Base-by-base conservation (phyloP, 2,888 invertebrate genomes). In the Parasteatoda lunata region DNA sequence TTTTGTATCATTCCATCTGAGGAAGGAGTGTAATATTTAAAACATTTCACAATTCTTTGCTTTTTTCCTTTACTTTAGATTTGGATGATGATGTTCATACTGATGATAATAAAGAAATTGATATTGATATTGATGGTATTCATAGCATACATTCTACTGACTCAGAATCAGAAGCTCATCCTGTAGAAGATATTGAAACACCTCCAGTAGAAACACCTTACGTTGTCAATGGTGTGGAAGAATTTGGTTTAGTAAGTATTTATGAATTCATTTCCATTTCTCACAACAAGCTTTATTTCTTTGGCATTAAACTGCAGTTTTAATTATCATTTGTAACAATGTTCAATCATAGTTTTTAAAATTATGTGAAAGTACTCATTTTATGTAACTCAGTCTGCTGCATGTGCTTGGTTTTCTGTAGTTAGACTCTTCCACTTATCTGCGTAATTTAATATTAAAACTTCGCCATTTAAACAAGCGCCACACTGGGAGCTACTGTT, bases 31-130 rank as follows among this genome's bases (percentile, higher is more conserved):
- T 84, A 11, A 30, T 13, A 8, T 45, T 13, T n/a, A 68, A 65
- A 5, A 48, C 7, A 83, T 30, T 69, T 85, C 87, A 66, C 75
- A 51, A 51, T 76, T 51, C 75, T 78, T 91, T 91, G 7, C 5
- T 11, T 8, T 11, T 30, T 13, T 51, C 9, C 52, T 66, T 69
- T 78, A 13, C 30, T 77, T 48, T 49, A 95, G 95, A 95, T 93
- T 93, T 95, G 91, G 95, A 95, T 92, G 95, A 95, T 90, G 94
- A 95, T 90, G 94, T 94, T 91, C 94, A 95, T 90, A 94, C 94
- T 87, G 95, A 95, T 90, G 94, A 91, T 51, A 94, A 91, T 65
- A 90, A 90, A 64, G 89, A 86, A 70, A 89, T 83, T 15, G 90
- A 85, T 51, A 51, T 83, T 5, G 90, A 85, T 51, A 51, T 83